These are phyloP conservation scores for Colinus virginianus DNA, from an alignment of 2,113 vertebrate species.

Conservation along the genomic window DNA sequence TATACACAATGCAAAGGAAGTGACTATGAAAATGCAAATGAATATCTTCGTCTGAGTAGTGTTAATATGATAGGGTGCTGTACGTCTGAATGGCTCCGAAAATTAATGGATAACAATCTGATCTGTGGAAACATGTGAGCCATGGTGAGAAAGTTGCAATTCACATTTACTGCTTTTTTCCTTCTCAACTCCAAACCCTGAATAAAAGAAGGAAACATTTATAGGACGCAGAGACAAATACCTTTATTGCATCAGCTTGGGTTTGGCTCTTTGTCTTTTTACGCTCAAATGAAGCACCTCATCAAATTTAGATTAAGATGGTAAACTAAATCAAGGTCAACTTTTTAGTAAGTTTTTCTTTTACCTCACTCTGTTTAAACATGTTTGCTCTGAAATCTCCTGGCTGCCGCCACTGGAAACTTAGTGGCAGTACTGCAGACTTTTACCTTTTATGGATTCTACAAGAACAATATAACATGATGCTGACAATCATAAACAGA, in stretches of 20 bases:
- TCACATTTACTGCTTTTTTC: constrained; percentile 32
- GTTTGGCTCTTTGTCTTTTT: constrained; percentile 30
- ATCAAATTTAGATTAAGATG: constrained; percentile 40
- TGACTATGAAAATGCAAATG: constrained; percentile 49
- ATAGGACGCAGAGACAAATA: background rate
- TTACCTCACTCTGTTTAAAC: background rate
- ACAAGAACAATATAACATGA: constrained; percentile 77
- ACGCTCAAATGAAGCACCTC: constrained; percentile 53
- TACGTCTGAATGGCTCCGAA: background rate
- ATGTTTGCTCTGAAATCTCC: constrained; percentile 2
- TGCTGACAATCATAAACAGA: constrained; percentile 80
- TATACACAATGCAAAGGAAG: constrained; percentile 38
- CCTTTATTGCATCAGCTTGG: background rate
- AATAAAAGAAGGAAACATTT: constrained; percentile 25
- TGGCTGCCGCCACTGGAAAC: constrained; percentile 10
- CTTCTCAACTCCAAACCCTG: background rate
- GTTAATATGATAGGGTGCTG: background rate
- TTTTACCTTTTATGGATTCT: constrained; percentile 79
- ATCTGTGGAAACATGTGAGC: background rate
- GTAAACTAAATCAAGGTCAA: constrained; percentile 62
- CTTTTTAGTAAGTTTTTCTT: constrained; percentile 26
- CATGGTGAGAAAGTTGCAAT: background rate
- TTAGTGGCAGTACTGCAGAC: constrained; percentile 65
- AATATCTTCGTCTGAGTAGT: background rate
- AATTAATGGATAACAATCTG: background rate